Conservation (phyloP, 2,888 invertebrate species). For the Chaetogeoica ovagalla region DNA sequence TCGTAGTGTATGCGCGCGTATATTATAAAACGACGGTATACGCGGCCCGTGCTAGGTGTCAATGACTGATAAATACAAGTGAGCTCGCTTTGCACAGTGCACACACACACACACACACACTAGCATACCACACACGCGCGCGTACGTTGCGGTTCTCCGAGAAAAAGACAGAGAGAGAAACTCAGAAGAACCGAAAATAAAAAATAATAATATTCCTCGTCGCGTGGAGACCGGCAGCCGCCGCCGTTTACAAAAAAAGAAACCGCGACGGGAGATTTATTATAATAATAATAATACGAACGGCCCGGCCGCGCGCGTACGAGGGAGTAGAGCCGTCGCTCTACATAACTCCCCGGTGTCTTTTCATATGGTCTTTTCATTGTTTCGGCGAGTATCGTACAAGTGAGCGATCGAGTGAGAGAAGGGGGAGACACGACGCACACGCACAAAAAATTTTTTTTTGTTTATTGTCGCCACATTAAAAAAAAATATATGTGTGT, state of each 20-base stretch:
- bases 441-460: too few species aligned
- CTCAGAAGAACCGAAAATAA: neutral
- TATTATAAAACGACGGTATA: neutral
- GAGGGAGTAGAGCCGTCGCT: conserved; percentile 39
- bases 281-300: too few species aligned
- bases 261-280: conserved; percentile 52
- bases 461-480: conserved; percentile 44
- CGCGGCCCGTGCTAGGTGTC: conserved; percentile 22
- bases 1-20: too few species aligned
- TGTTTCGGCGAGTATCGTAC: conserved; percentile 29
- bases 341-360: conserved; percentile 33
- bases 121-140: neutral
- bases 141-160: neutral
- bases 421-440: neutral
- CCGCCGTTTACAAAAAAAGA: conserved; percentile 38
- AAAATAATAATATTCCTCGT: neutral
- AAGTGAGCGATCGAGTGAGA: neutral
- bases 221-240: neutral
- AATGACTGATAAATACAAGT: conserved; percentile 39
- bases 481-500: conserved; percentile 23
- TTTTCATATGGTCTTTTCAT: conserved; percentile 40
- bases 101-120: neutral
- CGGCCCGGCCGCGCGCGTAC: too few species aligned
- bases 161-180: conserved; percentile 19
- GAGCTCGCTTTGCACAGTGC: neutral